Conservation (phyloP, 2,113 vertebrate genomes). For the Ovibos moschatus region DNA sequence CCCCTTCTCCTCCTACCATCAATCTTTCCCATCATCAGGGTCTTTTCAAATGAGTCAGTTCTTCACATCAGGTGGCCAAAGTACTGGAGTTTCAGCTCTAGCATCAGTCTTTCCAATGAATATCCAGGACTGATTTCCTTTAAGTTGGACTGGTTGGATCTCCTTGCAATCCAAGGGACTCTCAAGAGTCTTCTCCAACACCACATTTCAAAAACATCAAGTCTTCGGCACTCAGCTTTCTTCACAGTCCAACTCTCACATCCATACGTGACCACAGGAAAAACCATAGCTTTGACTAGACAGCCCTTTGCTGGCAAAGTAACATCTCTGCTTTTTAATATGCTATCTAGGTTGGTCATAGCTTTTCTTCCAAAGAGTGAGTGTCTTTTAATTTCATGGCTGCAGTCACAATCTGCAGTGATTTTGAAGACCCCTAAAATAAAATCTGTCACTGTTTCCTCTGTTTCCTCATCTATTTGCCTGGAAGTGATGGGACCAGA, state of each 20-base stretch:
- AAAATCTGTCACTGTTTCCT: background rate
- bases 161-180: background rate
- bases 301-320: background rate
- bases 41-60: background rate
- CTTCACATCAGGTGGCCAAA: background rate
- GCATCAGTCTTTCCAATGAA: background rate
- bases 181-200: background rate
- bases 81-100: background rate
- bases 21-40: background rate
- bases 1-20: background rate
- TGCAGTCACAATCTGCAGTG: background rate
- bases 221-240: background rate
- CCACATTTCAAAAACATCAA: background rate
- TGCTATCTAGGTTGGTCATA: background rate
- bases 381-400: background rate
- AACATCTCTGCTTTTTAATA: background rate
- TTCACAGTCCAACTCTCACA: background rate
- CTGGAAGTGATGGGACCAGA: background rate
- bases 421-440: background rate
- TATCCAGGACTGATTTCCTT: background rate
- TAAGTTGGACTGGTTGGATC: background rate
- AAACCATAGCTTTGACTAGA: background rate
- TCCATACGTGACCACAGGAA: background rate
- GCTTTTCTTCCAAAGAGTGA: background rate
- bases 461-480: background rate